Evolutionary conservation across 2,113 vertebrate genomes (phyloP).

Genomic region (Mus pahari): DNA sequence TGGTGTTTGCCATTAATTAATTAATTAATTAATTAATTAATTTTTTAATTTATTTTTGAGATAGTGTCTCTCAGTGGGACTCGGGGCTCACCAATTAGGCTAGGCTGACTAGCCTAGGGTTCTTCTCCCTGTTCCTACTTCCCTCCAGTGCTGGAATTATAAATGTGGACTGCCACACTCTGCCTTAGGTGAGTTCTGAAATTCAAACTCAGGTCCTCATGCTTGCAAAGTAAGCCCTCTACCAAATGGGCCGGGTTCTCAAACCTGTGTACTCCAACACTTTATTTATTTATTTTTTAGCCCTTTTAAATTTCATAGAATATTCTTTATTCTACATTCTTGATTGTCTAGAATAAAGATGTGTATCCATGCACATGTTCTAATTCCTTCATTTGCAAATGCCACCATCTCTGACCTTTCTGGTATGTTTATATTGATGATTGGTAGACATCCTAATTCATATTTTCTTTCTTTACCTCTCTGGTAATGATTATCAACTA

Average conservation of each 20-base stretch:
- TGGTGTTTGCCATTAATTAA: background rate
- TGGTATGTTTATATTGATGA: background rate
- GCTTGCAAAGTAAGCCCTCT: background rate
- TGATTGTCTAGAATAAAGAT: background rate
- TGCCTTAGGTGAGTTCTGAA: background rate
- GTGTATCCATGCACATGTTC: background rate
- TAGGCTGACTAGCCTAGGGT: background rate
- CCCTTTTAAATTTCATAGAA: background rate
- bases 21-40: no score
- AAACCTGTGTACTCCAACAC: background rate
- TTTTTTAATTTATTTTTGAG: background rate
- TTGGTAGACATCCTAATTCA: background rate
- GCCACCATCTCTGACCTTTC: background rate
- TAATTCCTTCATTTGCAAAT: background rate
- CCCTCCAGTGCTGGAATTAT: background rate
- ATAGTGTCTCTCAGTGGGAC: background rate
- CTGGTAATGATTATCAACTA: conserved; percentile 8
- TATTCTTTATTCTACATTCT: background rate
- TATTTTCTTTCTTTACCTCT: background rate
- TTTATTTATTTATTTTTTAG: background rate
- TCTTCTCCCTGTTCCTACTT: no score
- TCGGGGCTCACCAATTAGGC: background rate
- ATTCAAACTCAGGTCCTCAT: background rate
- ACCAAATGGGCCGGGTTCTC: background rate
- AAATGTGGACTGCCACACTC: background rate